A percentile compares a stretch with the other conserved stretches of the same genome.
phyloP scores from a whole-genome alignment of 2,113 vertebrate genomes.

The Chloropsis cyanopogon region DNA sequence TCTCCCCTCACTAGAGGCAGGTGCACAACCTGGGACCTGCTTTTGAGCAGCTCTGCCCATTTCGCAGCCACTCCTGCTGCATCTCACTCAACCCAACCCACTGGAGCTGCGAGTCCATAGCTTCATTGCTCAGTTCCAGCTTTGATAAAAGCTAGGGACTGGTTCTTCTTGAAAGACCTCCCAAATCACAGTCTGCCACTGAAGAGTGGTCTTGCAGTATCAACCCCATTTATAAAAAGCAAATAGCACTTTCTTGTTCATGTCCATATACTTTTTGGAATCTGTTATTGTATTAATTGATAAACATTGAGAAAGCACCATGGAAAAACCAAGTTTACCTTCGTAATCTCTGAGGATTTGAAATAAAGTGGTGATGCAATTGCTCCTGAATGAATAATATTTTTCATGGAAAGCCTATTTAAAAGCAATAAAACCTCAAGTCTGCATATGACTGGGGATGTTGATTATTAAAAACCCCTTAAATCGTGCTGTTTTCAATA shows the following conservation, averaged over 20 bases:
- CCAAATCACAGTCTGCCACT: background rate
- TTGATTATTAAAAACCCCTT: background rate
- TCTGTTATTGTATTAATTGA: background rate
- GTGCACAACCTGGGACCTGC: background rate
- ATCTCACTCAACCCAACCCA: background rate
- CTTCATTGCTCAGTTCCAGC: background rate
- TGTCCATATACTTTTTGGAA: background rate
- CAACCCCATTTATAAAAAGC: background rate
- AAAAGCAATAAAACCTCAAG: background rate
- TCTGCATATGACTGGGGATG: background rate
- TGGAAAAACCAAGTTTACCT: background rate
- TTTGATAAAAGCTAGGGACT: background rate
- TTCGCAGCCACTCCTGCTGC: background rate
- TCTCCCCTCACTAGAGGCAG: background rate
- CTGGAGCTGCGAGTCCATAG: accelerated
- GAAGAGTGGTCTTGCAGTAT: background rate
- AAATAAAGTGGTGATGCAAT: background rate
- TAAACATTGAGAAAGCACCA: background rate
- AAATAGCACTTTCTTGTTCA: background rate
- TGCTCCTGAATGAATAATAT: background rate
- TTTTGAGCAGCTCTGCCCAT: background rate
- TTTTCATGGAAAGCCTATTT: background rate
- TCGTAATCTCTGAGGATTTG: background rate
- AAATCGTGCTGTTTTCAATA: background rate
- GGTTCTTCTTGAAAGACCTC: background rate